Percentiles rank a stretch among this genome's conserved stretches.
phyloP scores from a whole-genome alignment of 2,797 vertebrate genomes.

The Euphonia xanthogaster region DNA sequence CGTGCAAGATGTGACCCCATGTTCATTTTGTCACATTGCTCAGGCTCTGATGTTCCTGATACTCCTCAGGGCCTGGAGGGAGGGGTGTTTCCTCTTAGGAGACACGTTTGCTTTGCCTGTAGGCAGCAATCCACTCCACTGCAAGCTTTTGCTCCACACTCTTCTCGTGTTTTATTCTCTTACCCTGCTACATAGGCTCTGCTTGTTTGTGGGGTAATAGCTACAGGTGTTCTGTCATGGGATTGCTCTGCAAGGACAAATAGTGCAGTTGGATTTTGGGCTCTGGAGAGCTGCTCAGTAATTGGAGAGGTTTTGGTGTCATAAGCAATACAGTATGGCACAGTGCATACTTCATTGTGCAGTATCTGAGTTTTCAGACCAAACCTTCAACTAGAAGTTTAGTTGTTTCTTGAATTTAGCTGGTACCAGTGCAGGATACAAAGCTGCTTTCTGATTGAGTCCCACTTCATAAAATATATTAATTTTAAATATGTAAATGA shows the following conservation, averaged over 20 bases:
- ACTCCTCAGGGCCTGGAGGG: not conserved
- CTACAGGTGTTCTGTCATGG: not conserved
- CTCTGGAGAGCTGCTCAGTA: not conserved
- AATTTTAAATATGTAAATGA: not conserved
- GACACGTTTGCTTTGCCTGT: not conserved
- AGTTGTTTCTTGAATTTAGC: not conserved
- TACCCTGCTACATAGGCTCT: not conserved
- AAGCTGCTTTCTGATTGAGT: conserved; percentile 7
- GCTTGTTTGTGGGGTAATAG: not conserved
- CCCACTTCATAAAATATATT: conserved; percentile 23
- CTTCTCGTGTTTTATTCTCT: not conserved
- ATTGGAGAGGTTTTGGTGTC: not conserved
- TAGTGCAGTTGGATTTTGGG: not conserved
- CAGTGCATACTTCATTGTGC: not conserved
- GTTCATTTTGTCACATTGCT: not conserved
- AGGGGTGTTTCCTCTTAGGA: not conserved
- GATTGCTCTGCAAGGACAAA: not conserved
- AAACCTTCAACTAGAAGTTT: not conserved
- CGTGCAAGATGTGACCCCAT: not conserved
- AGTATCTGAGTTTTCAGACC: not conserved
- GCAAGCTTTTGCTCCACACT: not conserved
- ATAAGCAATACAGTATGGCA: not conserved
- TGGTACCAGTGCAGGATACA: not conserved
- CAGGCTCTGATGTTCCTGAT: not conserved
- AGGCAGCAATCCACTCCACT: not conserved